A percentile compares a stretch with the other conserved stretches of the same genome.
Conservation (phyloP, 2,797 vertebrate species). For the Sarcophilus harrisii region DNA sequence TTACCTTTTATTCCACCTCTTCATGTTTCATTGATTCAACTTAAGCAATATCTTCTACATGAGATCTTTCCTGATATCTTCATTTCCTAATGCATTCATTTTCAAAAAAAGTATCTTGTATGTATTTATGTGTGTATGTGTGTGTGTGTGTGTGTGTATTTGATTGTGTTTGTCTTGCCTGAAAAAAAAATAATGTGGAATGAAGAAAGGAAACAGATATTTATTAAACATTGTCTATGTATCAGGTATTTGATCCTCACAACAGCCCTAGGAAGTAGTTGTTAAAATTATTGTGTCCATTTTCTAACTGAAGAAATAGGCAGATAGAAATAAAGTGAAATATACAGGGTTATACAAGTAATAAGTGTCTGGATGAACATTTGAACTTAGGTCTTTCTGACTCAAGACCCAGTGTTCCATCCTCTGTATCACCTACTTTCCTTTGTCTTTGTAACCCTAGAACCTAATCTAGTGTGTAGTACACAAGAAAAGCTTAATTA, state of each 20-base stretch:
- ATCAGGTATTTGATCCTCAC: not conserved
- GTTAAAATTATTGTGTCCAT: not conserved
- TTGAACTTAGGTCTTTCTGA: not conserved
- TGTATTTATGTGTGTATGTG: not conserved
- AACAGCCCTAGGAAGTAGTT: not conserved
- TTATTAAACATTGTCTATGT: not conserved
- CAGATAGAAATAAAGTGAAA: not conserved
- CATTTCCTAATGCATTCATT: not conserved
- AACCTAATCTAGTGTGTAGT: not conserved
- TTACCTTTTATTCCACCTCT: not conserved
- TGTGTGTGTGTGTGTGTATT: too few relatives aligned
- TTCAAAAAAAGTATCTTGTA: not conserved
- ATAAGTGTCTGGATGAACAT: not conserved
- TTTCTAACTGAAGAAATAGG: not conserved
- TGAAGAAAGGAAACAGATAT: not conserved
- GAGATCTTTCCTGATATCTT: not conserved
- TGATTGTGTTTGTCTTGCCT: not conserved
- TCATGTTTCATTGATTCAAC: not conserved
- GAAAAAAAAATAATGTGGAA: not conserved
- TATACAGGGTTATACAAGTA: not conserved
- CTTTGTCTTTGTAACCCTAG: not conserved
- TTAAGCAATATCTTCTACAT: not conserved
- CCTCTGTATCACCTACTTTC: not conserved
- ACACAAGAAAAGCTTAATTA: not conserved
- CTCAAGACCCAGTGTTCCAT: not conserved